phyloP scores from a whole-genome alignment of 2,888 invertebrate species.

The Leptinotarsa juncta region DNA sequence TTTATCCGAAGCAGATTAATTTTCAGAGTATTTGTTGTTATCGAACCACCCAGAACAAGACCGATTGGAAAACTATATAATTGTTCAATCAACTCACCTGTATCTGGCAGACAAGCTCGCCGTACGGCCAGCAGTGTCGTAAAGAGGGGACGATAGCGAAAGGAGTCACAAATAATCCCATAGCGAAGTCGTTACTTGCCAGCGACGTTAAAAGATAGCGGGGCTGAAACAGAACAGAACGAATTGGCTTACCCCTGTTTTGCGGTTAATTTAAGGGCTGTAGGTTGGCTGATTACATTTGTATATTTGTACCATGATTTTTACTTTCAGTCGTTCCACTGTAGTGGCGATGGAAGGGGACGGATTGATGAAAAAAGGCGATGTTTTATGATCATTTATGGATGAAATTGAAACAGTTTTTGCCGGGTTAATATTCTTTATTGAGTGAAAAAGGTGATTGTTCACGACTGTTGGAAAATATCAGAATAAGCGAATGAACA shows the following conservation, averaged over 20 bases:
- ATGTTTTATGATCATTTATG: not conserved
- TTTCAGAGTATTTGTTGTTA: too few species aligned
- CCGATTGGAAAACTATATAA: too few species aligned
- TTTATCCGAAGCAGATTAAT: too few species aligned
- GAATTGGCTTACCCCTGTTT: slow-evolving; percentile 34
- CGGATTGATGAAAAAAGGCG: not conserved
- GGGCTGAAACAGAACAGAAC: slow-evolving; percentile 72
- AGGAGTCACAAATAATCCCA: slow-evolving; percentile 87
- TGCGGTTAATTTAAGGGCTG: slow-evolving; percentile 37
- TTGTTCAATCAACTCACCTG: slow-evolving; percentile 72
- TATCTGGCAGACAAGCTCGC: slow-evolving; percentile 90
- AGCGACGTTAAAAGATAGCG: slow-evolving; percentile 87
- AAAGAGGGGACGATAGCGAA: slow-evolving; percentile 86
- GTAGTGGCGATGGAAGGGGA: slow-evolving; percentile 1
- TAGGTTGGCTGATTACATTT: slow-evolving; percentile 38
- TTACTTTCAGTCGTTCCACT: slow-evolving; percentile 25
- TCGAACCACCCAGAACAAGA: too few species aligned
- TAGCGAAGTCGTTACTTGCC: slow-evolving; percentile 88
- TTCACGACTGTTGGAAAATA: too few species aligned
- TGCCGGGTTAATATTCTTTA: too few species aligned
- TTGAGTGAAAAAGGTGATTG: too few species aligned
- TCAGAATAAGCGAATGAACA: too few species aligned
- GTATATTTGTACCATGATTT: slow-evolving; percentile 35
- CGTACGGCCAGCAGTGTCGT: slow-evolving; percentile 89
- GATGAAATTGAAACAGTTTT: not conserved